Percentiles rank a stretch among this genome's conserved stretches.
Conservation (phyloP, 2,888 invertebrate species). For the Ryuthela nishihirai region DNA sequence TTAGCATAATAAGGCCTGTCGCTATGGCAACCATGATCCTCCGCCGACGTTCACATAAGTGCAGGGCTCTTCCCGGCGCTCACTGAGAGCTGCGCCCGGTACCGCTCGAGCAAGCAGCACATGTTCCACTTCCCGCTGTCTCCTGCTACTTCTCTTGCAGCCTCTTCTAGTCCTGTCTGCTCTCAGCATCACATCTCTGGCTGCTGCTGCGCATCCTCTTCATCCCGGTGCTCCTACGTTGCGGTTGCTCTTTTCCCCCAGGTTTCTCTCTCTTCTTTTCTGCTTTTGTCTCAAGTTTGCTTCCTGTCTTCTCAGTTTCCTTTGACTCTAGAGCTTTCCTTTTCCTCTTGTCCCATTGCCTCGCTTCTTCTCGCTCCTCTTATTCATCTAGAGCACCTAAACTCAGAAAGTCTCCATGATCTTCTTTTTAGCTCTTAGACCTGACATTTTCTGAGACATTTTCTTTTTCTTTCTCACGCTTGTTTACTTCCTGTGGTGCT, state of each 20-base stretch:
- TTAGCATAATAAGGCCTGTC: conserved; percentile 36
- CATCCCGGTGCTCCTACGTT: not conserved
- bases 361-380: too few relatives aligned
- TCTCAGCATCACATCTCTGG: not conserved
- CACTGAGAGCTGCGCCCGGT: conserved; percentile 26
- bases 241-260: not conserved
- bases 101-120: conserved; percentile 20
- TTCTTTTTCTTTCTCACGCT: too few relatives aligned
- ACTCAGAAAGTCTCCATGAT: too few relatives aligned
- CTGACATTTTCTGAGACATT: too few relatives aligned
- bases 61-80: conserved; percentile 10
- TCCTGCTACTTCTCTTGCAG: not conserved
- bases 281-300: too few relatives aligned
- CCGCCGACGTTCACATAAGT: conserved; percentile 31
- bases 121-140: conserved; percentile 2
- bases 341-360: too few relatives aligned
- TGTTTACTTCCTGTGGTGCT: too few relatives aligned
- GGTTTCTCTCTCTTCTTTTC: not conserved
- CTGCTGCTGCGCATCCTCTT: not conserved
- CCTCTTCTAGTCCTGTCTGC: not conserved
- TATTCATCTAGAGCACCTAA: too few relatives aligned
- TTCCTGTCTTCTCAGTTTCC: too few relatives aligned
- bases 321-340: too few relatives aligned
- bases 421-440: too few relatives aligned
- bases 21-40: conserved; percentile 22